Evolutionary conservation across 2,797 vertebrate genomes (phyloP).

Genomic region (Artibeus jamaicensis): DNA sequence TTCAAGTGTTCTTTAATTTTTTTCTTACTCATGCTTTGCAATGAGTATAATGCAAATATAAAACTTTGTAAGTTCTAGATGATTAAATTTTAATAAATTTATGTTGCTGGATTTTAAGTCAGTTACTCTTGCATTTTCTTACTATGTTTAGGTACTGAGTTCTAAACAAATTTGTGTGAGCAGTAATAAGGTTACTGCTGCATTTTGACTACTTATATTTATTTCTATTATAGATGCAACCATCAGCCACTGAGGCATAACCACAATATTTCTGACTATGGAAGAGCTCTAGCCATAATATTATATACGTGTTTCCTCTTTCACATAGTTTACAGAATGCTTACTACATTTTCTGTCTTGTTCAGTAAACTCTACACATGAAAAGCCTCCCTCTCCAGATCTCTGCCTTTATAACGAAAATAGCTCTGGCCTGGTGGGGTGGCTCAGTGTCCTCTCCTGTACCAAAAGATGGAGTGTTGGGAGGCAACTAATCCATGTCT

Average conservation of each 20-base stretch:
- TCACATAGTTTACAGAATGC: background rate
- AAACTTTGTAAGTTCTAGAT: background rate
- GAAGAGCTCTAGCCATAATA: background rate
- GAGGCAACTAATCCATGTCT: no score
- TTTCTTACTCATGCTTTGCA: background rate
- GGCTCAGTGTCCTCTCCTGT: no score
- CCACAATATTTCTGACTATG: background rate
- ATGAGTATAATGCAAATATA: background rate
- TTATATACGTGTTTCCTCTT: background rate
- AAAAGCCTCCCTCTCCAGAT: background rate
- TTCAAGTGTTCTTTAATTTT: background rate
- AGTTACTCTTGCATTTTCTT: background rate
- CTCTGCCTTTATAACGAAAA: background rate
- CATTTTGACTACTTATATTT: background rate
- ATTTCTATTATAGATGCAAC: background rate
- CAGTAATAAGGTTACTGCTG: background rate
- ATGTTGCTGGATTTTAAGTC: background rate
- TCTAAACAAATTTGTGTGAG: background rate
- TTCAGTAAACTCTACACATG: background rate
- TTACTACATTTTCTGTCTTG: background rate
- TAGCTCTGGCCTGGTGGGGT: no score
- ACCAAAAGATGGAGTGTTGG: no score
- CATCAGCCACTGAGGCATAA: background rate
- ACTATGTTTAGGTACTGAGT: background rate
- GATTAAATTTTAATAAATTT: background rate